Evolutionary conservation across 2,113 vertebrate genomes (phyloP).

Genomic region (Halichoeres trimaculatus): DNA sequence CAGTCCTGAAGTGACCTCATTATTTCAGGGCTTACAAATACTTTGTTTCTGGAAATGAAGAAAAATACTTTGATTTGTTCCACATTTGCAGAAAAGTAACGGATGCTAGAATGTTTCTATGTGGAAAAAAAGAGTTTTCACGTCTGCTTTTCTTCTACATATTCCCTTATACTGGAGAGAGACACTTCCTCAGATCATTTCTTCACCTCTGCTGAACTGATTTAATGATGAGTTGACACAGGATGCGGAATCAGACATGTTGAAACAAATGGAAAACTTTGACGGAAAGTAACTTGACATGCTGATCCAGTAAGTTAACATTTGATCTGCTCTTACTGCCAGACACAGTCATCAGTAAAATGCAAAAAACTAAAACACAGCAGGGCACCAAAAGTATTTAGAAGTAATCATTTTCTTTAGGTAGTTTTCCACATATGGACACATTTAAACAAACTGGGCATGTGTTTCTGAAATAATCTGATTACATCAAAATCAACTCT

Average conservation of each 20-base stretch:
- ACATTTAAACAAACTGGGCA: neutral
- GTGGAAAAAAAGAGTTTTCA: neutral
- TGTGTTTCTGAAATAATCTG: neutral
- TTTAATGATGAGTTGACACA: neutral
- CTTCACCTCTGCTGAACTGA: too few relatives aligned
- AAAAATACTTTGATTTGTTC: neutral
- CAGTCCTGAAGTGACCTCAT: constrained; percentile 9
- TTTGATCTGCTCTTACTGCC: neutral
- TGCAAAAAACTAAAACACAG: neutral
- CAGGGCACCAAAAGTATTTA: too few relatives aligned
- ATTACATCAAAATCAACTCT: neutral
- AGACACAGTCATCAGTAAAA: neutral
- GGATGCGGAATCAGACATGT: neutral
- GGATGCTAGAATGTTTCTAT: too few relatives aligned
- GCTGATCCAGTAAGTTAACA: neutral
- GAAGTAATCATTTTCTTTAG: too few relatives aligned
- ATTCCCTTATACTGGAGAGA: too few relatives aligned
- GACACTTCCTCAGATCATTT: too few relatives aligned
- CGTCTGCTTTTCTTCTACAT: too few relatives aligned
- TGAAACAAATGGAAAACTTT: constrained; percentile 1
- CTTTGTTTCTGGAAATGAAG: neutral
- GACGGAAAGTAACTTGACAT: neutral
- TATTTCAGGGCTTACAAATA: neutral
- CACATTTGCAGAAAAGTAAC: too few relatives aligned
- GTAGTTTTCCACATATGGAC: too few relatives aligned